Base-by-base conservation (phyloP, 2,888 invertebrate genomes). In the Melieria picta region DNA sequence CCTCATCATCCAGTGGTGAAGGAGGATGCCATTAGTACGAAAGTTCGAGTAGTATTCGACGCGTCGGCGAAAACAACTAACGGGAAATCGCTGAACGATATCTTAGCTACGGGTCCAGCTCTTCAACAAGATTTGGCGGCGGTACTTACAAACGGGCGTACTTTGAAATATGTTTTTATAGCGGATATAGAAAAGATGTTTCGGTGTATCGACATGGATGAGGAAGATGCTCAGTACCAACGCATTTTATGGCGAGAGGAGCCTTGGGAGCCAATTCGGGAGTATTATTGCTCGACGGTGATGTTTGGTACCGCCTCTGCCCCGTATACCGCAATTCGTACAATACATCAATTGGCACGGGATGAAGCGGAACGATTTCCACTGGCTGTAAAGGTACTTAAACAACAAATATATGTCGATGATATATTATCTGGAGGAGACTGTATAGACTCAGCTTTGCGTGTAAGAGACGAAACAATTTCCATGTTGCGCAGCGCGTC, bases 171-270 rank as follows among this genome's bases (percentile, higher is more conserved):
- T 57, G 64, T 65, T 4, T 72, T 60, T 16, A 61, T 70, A 56
- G 66, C 67, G n/a, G 72, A 69, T 48, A 69, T 74, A 3, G 65
- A 69, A 57, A 72, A 74, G 56, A 74, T 68, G 65, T 71, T 55
- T 16, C 45, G 67, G 10, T 30, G 64, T 10, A 73, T 64, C 43
- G 68, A 73, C 11, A 47, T 73, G 58, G 61, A 68, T 55, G 48
- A 48, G 3, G 55, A 60, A 48, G 68, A 73, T 48, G 60, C 68
- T 3, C 72, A 72, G 48, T 67, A 67, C 60, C 72, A 72, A 47
- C 69, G 71, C 7, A 72, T 74, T 48, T 13, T 70, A 11, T 73
- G 68, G 66, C 7, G 30, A 42, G 30, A 65, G 4, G 6, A 56
- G 7, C 66, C 56, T 4, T 5, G 9, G 7, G 46, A 64, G 16